phyloP scores from a whole-genome alignment of 2,113 vertebrate genomes.

The Condylura cristata region DNA sequence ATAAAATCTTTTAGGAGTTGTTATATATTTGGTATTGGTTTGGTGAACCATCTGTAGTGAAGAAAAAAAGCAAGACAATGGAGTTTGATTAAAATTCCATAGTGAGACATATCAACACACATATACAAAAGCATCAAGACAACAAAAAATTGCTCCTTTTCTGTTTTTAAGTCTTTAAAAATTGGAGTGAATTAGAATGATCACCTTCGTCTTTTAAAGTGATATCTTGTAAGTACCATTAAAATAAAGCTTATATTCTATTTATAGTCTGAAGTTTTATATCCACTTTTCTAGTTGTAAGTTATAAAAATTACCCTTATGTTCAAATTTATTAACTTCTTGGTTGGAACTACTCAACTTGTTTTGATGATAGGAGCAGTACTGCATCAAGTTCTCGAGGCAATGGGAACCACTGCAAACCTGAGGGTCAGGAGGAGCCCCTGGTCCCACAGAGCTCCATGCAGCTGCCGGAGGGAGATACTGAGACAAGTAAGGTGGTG shows the following conservation, averaged over 20 bases:
- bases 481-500: slow-evolving; percentile 81
- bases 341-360: slow-evolving; percentile 8
- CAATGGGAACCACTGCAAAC: slow-evolving; percentile 88
- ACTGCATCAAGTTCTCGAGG: slow-evolving; percentile 92
- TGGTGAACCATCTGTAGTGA: neutral
- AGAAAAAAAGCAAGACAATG: neutral
- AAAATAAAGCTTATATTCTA: neutral
- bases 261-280: slow-evolving; percentile 17
- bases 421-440: slow-evolving; percentile 83
- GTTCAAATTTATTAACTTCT: neutral
- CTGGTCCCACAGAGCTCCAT: slow-evolving; percentile 71
- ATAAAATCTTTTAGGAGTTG: neutral
- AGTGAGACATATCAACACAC: neutral
- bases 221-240: neutral
- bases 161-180: neutral
- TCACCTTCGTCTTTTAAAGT: neutral
- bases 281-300: neutral
- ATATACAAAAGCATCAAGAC: neutral
- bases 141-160: neutral
- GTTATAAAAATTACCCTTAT: neutral
- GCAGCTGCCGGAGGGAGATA: slow-evolving; percentile 76
- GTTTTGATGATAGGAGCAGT: slow-evolving; percentile 89
- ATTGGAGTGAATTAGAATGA: neutral
- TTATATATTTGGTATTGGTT: too few relatives aligned
- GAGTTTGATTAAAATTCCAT: neutral